Conservation (phyloP, 2,797 vertebrate genomes). For the Gambusia yucatana region DNA sequence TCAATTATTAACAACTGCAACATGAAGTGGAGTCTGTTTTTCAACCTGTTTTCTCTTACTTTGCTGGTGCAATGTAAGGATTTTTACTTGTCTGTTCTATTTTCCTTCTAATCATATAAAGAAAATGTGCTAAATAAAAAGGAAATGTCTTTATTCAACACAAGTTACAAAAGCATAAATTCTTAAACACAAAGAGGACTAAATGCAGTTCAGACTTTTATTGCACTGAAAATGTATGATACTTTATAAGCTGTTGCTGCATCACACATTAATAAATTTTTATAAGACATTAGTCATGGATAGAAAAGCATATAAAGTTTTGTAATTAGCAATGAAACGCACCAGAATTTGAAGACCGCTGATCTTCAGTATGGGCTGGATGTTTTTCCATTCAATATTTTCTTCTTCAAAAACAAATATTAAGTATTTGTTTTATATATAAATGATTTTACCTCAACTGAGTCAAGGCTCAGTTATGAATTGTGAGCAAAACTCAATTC, state of each 20-base stretch:
- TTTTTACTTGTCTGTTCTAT: neutral
- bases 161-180: neutral
- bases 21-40: neutral
- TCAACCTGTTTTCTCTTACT: neutral
- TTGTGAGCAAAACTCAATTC: neutral
- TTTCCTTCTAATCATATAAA: neutral
- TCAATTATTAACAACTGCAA: no score
- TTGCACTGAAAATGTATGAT: neutral
- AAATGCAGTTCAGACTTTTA: neutral
- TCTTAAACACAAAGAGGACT: neutral
- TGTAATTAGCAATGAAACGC: neutral
- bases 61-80: neutral
- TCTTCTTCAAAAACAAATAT: neutral
- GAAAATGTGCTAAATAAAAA: neutral
- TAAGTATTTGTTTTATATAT: neutral
- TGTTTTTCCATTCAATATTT: neutral
- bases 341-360: neutral
- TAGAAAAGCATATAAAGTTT: neutral
- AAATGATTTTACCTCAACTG: neutral
- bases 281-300: neutral
- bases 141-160: neutral
- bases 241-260: neutral
- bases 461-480: neutral
- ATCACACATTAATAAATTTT: neutral
- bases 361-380: neutral